Conservation (phyloP, 2,113 vertebrate species). For the Elanus axillaris region DNA sequence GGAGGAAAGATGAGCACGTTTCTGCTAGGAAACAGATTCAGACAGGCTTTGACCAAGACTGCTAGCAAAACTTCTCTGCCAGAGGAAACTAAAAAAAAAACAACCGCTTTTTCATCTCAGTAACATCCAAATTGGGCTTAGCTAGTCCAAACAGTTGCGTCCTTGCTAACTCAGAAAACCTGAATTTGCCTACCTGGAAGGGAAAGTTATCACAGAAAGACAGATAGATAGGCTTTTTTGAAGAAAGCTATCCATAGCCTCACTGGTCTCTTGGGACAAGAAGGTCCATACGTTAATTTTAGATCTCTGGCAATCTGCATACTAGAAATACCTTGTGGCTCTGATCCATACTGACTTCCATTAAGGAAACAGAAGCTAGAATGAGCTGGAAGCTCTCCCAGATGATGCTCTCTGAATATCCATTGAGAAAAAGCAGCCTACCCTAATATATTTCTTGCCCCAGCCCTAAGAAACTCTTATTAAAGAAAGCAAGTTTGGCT, state of each 20-base stretch:
- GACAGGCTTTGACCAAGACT: conserved; percentile 26
- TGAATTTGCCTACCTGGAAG: background rate
- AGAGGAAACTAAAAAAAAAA: conserved; percentile 26
- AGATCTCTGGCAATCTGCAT: background rate
- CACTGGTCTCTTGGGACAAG: background rate
- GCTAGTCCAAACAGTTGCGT: conserved; percentile 8
- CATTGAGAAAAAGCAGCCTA: conserved; percentile 8
- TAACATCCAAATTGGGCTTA: conserved; percentile 9
- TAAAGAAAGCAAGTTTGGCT: background rate
- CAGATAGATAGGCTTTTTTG: background rate
- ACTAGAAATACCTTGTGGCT: background rate
- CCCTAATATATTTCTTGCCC: background rate
- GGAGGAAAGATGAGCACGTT: conserved; percentile 49
- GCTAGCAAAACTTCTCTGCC: conserved; percentile 7
- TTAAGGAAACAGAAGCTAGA: conserved; percentile 26
- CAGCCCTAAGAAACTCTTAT: background rate
- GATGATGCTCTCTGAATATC: background rate
- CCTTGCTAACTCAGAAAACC: background rate
- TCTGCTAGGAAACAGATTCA: conserved; percentile 10
- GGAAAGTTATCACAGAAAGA: background rate
- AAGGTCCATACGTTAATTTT: background rate
- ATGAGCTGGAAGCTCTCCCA: conserved; percentile 44
- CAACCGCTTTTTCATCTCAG: background rate
- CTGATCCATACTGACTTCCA: conserved; percentile 12
- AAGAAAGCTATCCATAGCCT: background rate